Base-by-base conservation (phyloP, 23 tunicate species). In the Halocynthia roretzi region DNA sequence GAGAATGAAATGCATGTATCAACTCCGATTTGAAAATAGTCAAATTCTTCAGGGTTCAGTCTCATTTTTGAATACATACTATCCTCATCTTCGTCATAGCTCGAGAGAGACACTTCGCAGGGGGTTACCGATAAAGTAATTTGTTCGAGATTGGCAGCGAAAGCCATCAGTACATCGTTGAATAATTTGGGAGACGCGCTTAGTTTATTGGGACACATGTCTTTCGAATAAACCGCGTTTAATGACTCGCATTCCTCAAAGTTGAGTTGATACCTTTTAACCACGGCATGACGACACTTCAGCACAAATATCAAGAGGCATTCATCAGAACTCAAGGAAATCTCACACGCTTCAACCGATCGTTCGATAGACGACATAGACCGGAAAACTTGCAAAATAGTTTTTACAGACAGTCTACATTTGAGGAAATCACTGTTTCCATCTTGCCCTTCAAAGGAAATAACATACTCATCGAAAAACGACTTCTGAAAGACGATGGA, bases 241-340 rank as follows among this genome's bases (percentile, higher is more conserved):
- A 92, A 78, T 0, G 92, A 63, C 65, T 92, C 98, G 70, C 98
- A 92, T 77, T 92, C 98, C 58, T 86, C 87, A 74, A 63, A 92
- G n/a, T 91, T 82, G 7, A 92, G 70, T 23, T 86, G 88, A 75
- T 85, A 90, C 12, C 92, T 92, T 82, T 86, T 92, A 7, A 78
- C 80, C 10, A 92, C 88, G 31, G 87, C 87, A 61, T 92, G 98
- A 23, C 81, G 71, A 67, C 98, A 92, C 61, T 82, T 85, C n/a
- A 92, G 31, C 53, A 80, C 80, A 52, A 92, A 92, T 12, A 92
- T 86, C 18, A 92, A 73, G 40, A 71, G 76, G 73, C 87, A 73
- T 22, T 71, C 82, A 0, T 82, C 82, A 5, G 70, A 80, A 74
- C 83, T 75, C 54, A 92, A 69, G 68, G 83, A 78, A 6, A 86